phyloP scores from a whole-genome alignment of 2,797 vertebrate species.

The Peromyscus aztecus region DNA sequence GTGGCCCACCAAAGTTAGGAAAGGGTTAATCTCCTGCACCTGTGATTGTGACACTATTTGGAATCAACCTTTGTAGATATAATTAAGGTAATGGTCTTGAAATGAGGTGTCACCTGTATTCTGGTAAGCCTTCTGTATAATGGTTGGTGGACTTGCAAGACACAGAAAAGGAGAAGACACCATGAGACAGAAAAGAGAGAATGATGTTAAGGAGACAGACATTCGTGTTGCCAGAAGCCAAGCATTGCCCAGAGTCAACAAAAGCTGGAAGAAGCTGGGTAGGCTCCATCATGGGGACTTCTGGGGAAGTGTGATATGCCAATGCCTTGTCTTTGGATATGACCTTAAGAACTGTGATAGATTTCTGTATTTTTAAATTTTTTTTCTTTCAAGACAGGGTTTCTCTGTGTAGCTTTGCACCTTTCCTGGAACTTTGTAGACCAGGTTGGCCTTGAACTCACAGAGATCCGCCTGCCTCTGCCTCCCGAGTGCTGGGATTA shows the following conservation, averaged over 20 bases:
- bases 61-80: neutral
- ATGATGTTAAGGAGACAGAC: neutral
- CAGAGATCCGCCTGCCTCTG: too few relatives aligned
- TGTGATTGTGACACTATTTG: neutral
- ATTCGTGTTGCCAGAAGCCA: neutral
- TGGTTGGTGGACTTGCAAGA: neutral
- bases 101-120: neutral
- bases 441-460: too few relatives aligned
- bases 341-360: neutral
- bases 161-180: neutral
- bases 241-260: too few relatives aligned
- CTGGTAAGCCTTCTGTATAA: neutral
- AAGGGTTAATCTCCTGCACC: neutral
- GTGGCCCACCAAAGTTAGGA: neutral
- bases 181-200: neutral
- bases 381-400: too few relatives aligned
- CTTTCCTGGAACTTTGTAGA: too few relatives aligned
- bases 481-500: too few relatives aligned
- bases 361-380: neutral
- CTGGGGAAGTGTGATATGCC: neutral
- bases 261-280: neutral
- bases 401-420: too few relatives aligned
- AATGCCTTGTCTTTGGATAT: neutral
- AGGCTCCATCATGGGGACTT: neutral
- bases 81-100: neutral